Percentiles rank a stretch among this genome's conserved stretches.
These are phyloP conservation scores for Aphelocoma coerulescens DNA, from an alignment of 2,113 vertebrate species.

Conservation along the genomic window DNA sequence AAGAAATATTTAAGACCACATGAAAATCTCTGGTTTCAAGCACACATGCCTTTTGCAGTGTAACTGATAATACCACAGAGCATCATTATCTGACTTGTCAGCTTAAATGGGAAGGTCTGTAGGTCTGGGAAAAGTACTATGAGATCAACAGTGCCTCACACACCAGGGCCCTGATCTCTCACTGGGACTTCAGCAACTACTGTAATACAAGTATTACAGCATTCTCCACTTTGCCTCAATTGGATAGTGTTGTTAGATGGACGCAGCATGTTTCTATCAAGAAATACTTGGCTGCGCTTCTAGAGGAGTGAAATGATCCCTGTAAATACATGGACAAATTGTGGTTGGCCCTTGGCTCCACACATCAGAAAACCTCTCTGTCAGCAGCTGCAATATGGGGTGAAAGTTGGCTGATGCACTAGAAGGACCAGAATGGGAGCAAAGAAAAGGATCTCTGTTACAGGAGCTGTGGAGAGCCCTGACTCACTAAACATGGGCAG, in stretches of 20 bases:
- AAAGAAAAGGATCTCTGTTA: slow-evolving; percentile 58
- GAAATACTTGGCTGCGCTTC: slow-evolving; percentile 23
- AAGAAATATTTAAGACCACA: background rate
- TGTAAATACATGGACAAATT: slow-evolving; percentile 60
- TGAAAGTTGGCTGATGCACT: slow-evolving; percentile 41
- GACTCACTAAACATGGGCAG: background rate
- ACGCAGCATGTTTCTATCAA: slow-evolving; percentile 55
- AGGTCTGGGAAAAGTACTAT: background rate
- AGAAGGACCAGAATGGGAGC: slow-evolving; percentile 28
- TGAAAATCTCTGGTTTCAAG: background rate
- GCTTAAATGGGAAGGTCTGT: background rate
- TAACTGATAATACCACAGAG: background rate
- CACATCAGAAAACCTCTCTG: slow-evolving; percentile 59
- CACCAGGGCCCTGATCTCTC: slow-evolving; percentile 20
- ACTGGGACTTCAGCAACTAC: slow-evolving; percentile 29
- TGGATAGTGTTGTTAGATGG: slow-evolving; percentile 40
- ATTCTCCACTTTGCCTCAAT: slow-evolving; percentile 42
- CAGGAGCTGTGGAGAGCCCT: slow-evolving; percentile 5
- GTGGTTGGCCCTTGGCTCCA: slow-evolving; percentile 45
- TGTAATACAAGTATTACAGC: background rate
- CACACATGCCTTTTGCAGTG: background rate
- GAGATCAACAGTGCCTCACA: background rate
- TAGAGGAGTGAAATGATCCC: slow-evolving; percentile 52
- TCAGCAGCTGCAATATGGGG: slow-evolving; percentile 46
- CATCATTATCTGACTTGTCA: background rate